Conservation (phyloP, 2,888 invertebrate species). For the Hemithea aestivaria region DNA sequence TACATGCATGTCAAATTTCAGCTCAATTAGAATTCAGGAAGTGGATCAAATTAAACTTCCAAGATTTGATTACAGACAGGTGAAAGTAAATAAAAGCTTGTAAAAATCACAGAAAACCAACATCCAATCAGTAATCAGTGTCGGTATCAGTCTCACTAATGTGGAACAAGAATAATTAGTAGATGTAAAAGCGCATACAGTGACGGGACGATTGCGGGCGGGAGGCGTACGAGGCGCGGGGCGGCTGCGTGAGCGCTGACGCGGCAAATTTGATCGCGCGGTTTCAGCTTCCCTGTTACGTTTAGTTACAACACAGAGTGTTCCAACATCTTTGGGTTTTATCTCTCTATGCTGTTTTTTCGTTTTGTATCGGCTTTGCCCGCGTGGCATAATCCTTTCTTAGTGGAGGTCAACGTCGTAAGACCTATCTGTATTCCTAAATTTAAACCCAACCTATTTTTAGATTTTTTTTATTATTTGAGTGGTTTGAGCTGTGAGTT, state of each 20-base stretch:
- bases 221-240: constrained; percentile 22
- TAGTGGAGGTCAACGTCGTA: too few species aligned
- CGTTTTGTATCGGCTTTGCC: too few species aligned
- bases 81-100: too few species aligned
- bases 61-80: too few species aligned
- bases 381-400: too few species aligned
- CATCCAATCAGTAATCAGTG: constrained; percentile 25
- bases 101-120: constrained; percentile 3
- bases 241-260: constrained; percentile 57
- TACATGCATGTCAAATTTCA: too few species aligned
- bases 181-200: constrained; percentile 29
- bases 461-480: too few species aligned
- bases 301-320: constrained; percentile 58
- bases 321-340: constrained; percentile 7
- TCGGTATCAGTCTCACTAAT: constrained; percentile 29
- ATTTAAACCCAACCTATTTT: too few species aligned
- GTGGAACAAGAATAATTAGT: constrained; percentile 30
- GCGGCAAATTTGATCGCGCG: constrained; percentile 75
- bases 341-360: neutral
- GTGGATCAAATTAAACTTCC: too few species aligned
- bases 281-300: constrained; percentile 62
- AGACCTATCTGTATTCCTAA: too few species aligned
- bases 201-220: constrained; percentile 11
- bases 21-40: too few species aligned
- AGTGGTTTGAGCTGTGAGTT: too few species aligned